These are phyloP conservation scores for Otolemur crassicaudatus DNA, from an alignment of 2,797 vertebrate species.

Conservation along the genomic window DNA sequence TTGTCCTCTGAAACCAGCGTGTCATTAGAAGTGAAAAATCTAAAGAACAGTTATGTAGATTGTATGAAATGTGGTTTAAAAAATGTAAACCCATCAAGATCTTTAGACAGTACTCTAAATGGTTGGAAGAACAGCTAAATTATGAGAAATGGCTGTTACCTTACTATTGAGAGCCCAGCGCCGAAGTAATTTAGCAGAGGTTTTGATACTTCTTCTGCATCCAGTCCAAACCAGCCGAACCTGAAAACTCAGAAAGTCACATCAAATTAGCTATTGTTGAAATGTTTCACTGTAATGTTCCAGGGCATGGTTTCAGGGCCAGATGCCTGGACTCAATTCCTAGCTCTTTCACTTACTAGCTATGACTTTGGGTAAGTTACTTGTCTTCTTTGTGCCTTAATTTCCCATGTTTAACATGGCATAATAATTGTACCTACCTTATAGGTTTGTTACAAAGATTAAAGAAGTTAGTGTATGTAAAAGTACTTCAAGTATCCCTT, in stretches of 20 bases:
- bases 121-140: neutral
- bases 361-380: neutral
- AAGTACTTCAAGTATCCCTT: neutral
- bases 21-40: neutral
- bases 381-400: neutral
- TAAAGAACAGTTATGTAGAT: neutral
- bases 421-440: neutral
- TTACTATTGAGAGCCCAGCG: slow-evolving; percentile 92
- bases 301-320: neutral
- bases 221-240: slow-evolving; percentile 96
- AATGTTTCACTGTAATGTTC: neutral
- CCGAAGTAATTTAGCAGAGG: slow-evolving; percentile 93
- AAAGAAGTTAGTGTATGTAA: neutral
- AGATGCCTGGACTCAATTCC: neutral
- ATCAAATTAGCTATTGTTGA: neutral
- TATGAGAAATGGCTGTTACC: slow-evolving; percentile 85
- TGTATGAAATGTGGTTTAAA: neutral
- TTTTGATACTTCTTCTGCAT: slow-evolving; percentile 90
- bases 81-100: neutral
- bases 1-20: neutral
- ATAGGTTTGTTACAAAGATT: neutral
- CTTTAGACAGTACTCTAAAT: neutral
- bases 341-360: neutral
- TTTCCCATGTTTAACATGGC: neutral
- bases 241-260: slow-evolving; percentile 84